Evolutionary conservation across 2,113 vertebrate genomes (phyloP), one percentile per base, ranked within the genome.

Genomic region (Syrmaticus mikado): DNA sequence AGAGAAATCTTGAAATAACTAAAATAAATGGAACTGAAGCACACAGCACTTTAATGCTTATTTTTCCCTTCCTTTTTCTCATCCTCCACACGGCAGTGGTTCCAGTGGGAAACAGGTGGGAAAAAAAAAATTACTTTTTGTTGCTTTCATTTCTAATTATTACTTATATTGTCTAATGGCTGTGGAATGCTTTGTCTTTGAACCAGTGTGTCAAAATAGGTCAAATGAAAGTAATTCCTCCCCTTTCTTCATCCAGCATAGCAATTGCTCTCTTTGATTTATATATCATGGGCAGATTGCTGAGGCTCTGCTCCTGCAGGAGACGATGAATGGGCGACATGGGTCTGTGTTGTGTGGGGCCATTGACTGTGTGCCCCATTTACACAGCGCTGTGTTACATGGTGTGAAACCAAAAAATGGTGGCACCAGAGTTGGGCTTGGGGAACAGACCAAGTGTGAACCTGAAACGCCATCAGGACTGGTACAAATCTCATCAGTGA

Each of bases 101-200:
- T 95, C 72, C 75, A 80, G 78, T 58, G 71, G 62, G 92, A 89
- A 92, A 89, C 77, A 85, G 60, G 82, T 87, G 55, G 76, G 70
- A 65, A n/a, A 81, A 43, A 86, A 92, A 89, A n/a, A n/a, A 80
- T 52, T 21, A 78, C 24, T 70, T 95, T 91, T 92, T 52, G 80
- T 40, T 92, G 55, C 36, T 70, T 92, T 92, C 2, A 40, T 89
- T 92, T 74, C 53, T 85, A 82, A 80, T 89, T 66, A 87, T 68
- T 86, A 27, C 40, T 92, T 91, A 94, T 89, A 81, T 58, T 65
- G 36, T 78, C 82, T 89, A 87, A 83, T 36, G 70, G 30, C 15
- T 74, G 68, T 80, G 53, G 36, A 85, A 74, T 61, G 41, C 55
- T 90, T 81, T 80, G 79, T 91, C 77, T 88, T 83, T 88, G 89